These are phyloP conservation scores for Anolis apletophallus DNA, from an alignment of 2,797 vertebrate genomes.

Conservation along the genomic window DNA sequence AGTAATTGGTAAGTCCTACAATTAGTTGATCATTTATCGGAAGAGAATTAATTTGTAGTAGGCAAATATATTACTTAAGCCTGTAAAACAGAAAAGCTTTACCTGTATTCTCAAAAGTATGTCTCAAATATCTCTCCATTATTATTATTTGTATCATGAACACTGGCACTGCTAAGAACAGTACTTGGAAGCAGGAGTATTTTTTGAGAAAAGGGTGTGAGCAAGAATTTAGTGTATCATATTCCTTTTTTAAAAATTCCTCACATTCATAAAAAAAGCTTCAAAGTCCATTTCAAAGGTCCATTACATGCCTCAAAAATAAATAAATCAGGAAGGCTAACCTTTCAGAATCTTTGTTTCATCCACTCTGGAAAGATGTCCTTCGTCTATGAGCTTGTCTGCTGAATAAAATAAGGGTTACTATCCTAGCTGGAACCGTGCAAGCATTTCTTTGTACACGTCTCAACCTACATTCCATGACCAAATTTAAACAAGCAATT, in stretches of 20 bases:
- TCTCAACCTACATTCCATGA: slow-evolving; percentile 83
- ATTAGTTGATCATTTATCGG: background rate
- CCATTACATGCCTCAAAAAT: slow-evolving; percentile 63
- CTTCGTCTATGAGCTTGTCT: slow-evolving; percentile 87
- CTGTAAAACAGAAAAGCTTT: background rate
- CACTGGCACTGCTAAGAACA: background rate
- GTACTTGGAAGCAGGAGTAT: background rate
- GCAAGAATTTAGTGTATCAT: slow-evolving; percentile 33
- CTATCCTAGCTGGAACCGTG: slow-evolving; percentile 73
- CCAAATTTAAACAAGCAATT: slow-evolving; percentile 84
- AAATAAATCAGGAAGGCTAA: slow-evolving; percentile 73
- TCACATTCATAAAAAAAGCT: background rate
- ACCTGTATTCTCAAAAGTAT: background rate
- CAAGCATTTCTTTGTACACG: slow-evolving; percentile 71
- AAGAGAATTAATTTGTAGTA: background rate
- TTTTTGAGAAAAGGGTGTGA: background rate
- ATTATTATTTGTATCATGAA: background rate
- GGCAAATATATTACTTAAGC: background rate
- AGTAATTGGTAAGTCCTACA: background rate
- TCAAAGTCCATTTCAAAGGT: background rate
- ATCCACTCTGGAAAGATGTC: slow-evolving; percentile 84
- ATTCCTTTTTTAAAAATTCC: slow-evolving; percentile 51
- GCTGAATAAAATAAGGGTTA: slow-evolving; percentile 84
- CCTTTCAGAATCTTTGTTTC: slow-evolving; percentile 85
- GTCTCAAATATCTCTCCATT: background rate